Base-by-base conservation (phyloP, 2,797 vertebrate species). In the Sebastes paucispinis region DNA sequence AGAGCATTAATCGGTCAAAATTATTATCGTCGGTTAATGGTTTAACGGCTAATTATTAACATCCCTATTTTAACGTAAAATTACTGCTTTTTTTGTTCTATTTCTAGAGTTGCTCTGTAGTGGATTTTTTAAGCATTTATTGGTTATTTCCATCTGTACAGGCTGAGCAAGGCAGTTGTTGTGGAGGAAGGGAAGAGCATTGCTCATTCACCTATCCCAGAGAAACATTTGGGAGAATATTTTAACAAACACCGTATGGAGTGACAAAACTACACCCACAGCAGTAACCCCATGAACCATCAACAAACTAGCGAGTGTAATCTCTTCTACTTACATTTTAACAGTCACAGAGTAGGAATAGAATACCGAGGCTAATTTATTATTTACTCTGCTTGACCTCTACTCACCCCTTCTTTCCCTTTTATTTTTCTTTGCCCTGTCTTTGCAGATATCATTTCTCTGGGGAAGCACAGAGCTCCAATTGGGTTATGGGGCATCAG, bases 401-500 rank as follows among this genome's bases (percentile, higher is more conserved):
- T 60, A 16, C 55, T 68, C 72, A 60, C 16, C 52, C 16, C 20
- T 43, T 65, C 20, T 36, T 54, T 39, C 62, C 68, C 29, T 58
- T 69, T 58, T 80, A 72, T 79, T 76, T 79, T 76, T 81, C 9
- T 79, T 84, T 47, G 83, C 60, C 66, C 32, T 18, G 39, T 77
- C 75, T 65, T 84, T 81, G 82, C 69, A 83, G 79, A 80, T 78
- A 75, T 79, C 14, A 68, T 85, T 78, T 88, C 77, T 89, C 79
- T 31, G n/a, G 75, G 76, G 80, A 82, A 78, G 73, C 43, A 73
- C 29, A 71, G 9, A 57, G 67, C 80, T 69, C 34, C 67, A 84
- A 75, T 80, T 82, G 85, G 54, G 75, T 91, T 84, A 87, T 73
- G 60, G 75, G 65, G 82, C 78, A 86, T 83, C 73, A 74, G 75